Conservation (phyloP, 2,113 vertebrate genomes). For the Hippolais icterina region DNA sequence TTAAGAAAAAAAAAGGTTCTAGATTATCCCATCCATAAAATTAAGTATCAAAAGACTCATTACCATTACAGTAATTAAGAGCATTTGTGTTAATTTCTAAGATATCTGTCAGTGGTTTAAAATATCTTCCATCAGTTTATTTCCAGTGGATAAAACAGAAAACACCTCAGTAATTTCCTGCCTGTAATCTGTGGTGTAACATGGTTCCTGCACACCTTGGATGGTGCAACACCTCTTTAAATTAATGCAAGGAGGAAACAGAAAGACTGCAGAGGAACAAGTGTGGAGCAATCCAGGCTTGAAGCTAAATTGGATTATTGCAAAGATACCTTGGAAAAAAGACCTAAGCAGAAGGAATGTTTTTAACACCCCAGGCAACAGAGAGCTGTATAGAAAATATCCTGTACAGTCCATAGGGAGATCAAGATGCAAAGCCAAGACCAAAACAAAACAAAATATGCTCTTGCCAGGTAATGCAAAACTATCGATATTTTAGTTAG, state of each 20-base stretch:
- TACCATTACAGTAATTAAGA: neutral
- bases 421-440: neutral
- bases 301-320: neutral
- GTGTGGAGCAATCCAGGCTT: neutral
- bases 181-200: neutral
- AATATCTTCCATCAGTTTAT: neutral
- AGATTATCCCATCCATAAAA: neutral
- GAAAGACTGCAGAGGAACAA: neutral
- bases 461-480: neutral
- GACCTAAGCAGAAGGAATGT: neutral
- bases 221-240: neutral
- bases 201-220: neutral
- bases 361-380: neutral
- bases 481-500: neutral
- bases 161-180: neutral
- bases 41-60: neutral
- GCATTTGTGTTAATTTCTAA: neutral
- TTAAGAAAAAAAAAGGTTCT: neutral
- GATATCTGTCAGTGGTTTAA: neutral
- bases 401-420: accelerated
- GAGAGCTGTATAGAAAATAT: neutral
- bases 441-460: neutral
- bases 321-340: neutral
- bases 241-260: neutral
- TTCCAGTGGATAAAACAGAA: neutral